A percentile compares a stretch with the other conserved stretches of the same genome.
phyloP scores from a whole-genome alignment of 2,888 invertebrate genomes.

The Rhodophaea formosa region DNA sequence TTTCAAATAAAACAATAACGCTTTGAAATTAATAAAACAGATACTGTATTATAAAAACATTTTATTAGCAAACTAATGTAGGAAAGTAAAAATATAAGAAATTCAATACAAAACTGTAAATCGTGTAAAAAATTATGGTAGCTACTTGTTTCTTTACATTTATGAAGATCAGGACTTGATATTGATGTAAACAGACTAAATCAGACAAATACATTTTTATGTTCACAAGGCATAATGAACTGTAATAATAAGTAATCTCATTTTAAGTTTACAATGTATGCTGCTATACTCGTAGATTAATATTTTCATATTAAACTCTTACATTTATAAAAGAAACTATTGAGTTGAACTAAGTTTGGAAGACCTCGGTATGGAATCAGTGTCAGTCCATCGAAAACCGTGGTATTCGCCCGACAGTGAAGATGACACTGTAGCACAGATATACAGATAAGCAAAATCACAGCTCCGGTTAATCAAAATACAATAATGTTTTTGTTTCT shows the following conservation, averaged over 20 bases:
- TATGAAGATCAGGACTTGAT: constrained; percentile 46
- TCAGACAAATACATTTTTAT: constrained; percentile 26
- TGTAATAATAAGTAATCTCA: background rate
- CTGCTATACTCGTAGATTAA: background rate
- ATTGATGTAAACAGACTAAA: constrained; percentile 53
- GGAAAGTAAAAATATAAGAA: constrained; percentile 81
- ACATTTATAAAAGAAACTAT: constrained; percentile 15
- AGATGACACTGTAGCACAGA: constrained; percentile 46
- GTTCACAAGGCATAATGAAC: too few species aligned
- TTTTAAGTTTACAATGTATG: background rate
- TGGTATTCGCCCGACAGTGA: constrained; percentile 11
- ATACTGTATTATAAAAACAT: constrained; percentile 68
- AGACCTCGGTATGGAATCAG: constrained; percentile 47
- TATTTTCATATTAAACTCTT: constrained; percentile 6
- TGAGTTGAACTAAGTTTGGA: constrained; percentile 35
- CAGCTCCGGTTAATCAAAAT: constrained; percentile 80
- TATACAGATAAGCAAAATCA: constrained; percentile 77
- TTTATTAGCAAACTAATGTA: constrained; percentile 81
- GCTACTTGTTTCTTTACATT: constrained; percentile 56
- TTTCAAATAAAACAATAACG: background rate
- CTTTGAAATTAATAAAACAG: constrained; percentile 28
- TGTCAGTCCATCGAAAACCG: constrained; percentile 22
- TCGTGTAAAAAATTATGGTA: constrained; percentile 72
- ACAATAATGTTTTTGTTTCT: constrained; percentile 72
- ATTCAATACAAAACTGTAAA: constrained; percentile 76